These are phyloP conservation scores for Philonicus albiceps DNA, from an alignment of 2,888 invertebrate species.

Conservation along the genomic window DNA sequence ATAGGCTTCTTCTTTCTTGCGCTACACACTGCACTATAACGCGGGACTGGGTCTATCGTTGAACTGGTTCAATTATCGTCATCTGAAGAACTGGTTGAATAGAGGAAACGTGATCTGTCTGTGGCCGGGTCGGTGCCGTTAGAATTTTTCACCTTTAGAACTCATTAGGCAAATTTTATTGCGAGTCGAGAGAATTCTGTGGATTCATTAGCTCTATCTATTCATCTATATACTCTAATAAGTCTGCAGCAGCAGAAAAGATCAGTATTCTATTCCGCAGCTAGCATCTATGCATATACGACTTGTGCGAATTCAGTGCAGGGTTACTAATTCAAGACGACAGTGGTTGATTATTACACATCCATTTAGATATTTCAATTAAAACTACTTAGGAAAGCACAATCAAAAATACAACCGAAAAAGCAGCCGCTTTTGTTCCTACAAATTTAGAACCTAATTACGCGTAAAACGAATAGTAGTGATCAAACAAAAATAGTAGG, in stretches of 20 bases:
- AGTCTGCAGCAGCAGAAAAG: not conserved
- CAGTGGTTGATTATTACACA: too few species aligned
- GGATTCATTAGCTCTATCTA: not conserved
- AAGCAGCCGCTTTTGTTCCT: too few species aligned
- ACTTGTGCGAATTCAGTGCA: too few species aligned
- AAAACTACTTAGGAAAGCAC: too few species aligned
- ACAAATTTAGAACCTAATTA: too few species aligned
- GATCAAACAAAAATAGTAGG: too few species aligned
- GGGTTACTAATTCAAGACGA: too few species aligned
- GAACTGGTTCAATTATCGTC: conserved; percentile 6
- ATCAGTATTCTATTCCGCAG: not conserved
- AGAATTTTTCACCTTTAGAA: conserved; percentile 3
- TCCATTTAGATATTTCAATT: too few species aligned
- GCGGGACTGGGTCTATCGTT: not conserved
- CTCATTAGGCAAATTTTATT: not conserved
- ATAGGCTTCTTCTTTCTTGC: not conserved
- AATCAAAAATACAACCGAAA: too few species aligned
- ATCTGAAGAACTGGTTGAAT: not conserved
- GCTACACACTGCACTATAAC: not conserved
- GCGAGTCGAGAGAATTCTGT: not conserved
- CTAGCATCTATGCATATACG: not conserved
- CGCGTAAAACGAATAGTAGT: too few species aligned
- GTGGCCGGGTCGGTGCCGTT: not conserved
- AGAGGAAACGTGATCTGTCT: conserved; percentile 18
- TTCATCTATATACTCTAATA: not conserved